Base-by-base conservation (phyloP, 2,888 invertebrate species). In the Harpagoxenus sublaevis region DNA sequence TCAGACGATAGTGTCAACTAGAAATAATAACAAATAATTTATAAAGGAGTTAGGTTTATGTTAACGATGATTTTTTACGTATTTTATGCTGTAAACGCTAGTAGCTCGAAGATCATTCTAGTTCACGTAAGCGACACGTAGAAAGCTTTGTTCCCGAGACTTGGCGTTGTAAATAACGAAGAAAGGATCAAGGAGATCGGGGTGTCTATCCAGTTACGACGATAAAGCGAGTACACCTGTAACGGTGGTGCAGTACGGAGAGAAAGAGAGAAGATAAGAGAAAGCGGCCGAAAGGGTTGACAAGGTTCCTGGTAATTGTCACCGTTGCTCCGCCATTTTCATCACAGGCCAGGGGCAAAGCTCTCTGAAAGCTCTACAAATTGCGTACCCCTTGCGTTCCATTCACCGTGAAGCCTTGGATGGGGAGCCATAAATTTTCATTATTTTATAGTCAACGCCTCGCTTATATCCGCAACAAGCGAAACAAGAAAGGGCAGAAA, bases 381-480 rank as follows among this genome's bases (percentile, higher is more conserved):
- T 94, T 93, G 92, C 92, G 92, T 89, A 88, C 89, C 89, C 87
- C 88, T 90, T 87, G 87, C 88, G 85, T 87, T 88, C 88, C 84
- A 84, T 88, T 88, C 90, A 79, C 88, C 85, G 79, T 83, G 63
- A 71, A 85, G 85, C 75, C 70, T 85, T 73, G 84, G 90, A 88
- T 65, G 79, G 88, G 85, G 86, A 70, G 84, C 90, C 88, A 92
- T 94, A 93, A 93, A 94, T 94, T 94, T 92, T 93, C 93, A 94
- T 94, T 93, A 94, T 93, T 94, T 93, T 91, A 92, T 91, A 93
- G 93, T 92, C 92, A 91, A 91, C 91, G 92, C 89, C 92, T 92
- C 92, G 92, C 93, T 92, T 92, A 90, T 91, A 92, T 92, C 92
- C 91, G 87, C 91, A 92, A 92, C 91, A 93, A 93, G 92, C 91